phyloP scores from a whole-genome alignment of 2,888 invertebrate species.

The Leptopilina myrica region DNA sequence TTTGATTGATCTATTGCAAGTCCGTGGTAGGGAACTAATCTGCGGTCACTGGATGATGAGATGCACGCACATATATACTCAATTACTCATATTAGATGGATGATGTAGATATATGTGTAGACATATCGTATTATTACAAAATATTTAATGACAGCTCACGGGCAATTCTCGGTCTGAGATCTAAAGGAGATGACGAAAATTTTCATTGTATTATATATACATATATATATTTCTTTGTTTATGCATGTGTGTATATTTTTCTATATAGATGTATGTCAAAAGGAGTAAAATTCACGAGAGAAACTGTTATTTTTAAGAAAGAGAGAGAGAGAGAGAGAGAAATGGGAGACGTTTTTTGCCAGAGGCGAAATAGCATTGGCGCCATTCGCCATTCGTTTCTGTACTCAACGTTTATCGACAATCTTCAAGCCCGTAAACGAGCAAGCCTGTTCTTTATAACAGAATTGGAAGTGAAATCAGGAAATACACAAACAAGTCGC shows the following conservation, averaged over 20 bases:
- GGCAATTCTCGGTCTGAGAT: background rate
- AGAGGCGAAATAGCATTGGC: slow-evolving; percentile 12
- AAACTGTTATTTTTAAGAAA: background rate
- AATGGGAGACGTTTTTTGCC: slow-evolving; percentile 11
- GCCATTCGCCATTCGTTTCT: slow-evolving; percentile 25
- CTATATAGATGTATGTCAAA: background rate
- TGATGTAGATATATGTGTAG: background rate
- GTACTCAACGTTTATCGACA: slow-evolving; percentile 5
- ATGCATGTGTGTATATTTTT: too few species aligned
- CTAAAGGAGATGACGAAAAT: background rate
- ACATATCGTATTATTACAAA: slow-evolving; percentile 3
- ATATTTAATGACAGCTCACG: background rate
- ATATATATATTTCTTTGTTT: too few species aligned
- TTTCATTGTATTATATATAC: background rate
- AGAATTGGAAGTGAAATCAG: slow-evolving; percentile 36
- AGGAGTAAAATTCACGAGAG: background rate
- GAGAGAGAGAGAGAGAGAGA: too few species aligned
- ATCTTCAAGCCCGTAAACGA: slow-evolving; percentile 21
- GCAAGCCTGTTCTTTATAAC: slow-evolving; percentile 14
- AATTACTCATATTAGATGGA: slow-evolving; percentile 27
- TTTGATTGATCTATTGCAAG: slow-evolving; percentile 14
- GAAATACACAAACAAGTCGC: slow-evolving; percentile 6
- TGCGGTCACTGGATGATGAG: slow-evolving; percentile 13
- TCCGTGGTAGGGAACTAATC: slow-evolving; percentile 20
- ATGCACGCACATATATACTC: background rate